These are phyloP conservation scores for Ostrea denselamellosa DNA, from an alignment of 1,140 invertebrate species.

Conservation along the genomic window DNA sequence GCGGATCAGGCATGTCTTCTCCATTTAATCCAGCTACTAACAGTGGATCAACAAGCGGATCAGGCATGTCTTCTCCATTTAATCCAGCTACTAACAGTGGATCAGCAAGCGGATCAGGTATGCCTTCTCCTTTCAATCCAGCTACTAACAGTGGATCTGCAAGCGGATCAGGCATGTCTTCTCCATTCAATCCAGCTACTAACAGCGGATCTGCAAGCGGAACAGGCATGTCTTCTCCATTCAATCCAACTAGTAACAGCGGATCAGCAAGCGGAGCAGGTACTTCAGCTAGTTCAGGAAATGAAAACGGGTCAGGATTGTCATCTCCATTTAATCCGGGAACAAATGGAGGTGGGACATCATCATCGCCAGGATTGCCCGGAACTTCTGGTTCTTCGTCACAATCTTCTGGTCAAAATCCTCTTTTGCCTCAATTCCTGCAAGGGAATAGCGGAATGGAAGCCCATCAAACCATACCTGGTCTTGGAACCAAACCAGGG, in stretches of 20 bases:
- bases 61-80: background rate
- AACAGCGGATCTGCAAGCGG: background rate
- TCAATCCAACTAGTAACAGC: background rate
- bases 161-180: background rate
- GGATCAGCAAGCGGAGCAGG: background rate
- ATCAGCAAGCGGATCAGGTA: background rate
- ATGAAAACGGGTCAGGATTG: conserved; percentile 3
- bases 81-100: background rate
- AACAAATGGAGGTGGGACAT: background rate
- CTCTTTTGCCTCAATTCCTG: conserved; percentile 30
- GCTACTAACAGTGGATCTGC: background rate
- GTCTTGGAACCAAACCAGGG: background rate
- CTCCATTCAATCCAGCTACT: background rate
- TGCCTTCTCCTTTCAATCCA: background rate
- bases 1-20: background rate
- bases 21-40: background rate
- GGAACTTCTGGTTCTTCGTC: conserved; percentile 20
- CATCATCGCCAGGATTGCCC: conserved; percentile 18
- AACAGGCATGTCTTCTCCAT: background rate
- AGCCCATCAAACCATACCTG: conserved; percentile 29
- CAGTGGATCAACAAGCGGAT: background rate
- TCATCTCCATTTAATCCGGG: conserved; percentile 25
- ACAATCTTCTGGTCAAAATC: conserved; percentile 9
- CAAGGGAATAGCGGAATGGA: conserved; percentile 48
- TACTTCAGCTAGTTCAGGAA: background rate